phyloP scores from a whole-genome alignment of 2,797 vertebrate species.

The Acanthiza pusilla region DNA sequence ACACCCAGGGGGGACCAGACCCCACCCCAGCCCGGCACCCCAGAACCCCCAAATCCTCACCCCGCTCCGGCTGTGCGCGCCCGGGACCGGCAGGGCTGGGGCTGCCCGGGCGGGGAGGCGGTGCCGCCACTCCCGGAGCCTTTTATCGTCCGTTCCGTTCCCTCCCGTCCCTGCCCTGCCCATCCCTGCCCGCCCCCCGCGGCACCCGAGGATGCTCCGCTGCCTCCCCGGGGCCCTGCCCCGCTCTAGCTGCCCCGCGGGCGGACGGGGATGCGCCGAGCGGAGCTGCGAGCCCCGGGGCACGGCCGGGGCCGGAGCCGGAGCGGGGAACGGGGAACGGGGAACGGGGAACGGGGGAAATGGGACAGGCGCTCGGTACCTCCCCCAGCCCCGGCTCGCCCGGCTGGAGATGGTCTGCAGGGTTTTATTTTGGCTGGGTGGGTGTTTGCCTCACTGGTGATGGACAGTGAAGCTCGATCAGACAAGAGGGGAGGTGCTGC shows the following conservation, averaged over 20 bases:
- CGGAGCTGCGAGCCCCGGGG: too few relatives aligned
- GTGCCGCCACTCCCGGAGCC: neutral
- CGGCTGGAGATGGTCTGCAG: rapidly evolving
- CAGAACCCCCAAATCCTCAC: neutral
- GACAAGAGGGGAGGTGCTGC: neutral
- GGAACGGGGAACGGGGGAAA: neutral
- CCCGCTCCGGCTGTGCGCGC: neutral
- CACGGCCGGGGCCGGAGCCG: too few relatives aligned
- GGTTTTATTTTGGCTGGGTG: rapidly evolving
- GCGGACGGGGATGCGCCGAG: neutral
- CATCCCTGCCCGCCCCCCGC: neutral
- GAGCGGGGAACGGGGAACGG: neutral
- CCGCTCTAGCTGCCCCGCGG: neutral
- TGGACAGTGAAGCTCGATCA: neutral
- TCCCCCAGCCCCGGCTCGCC: neutral
- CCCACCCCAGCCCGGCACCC: neutral
- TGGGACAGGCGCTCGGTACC: neutral
- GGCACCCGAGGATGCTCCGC: neutral
- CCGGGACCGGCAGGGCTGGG: neutral
- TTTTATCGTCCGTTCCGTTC: neutral
- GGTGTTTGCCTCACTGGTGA: neutral
- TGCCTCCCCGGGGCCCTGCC: neutral
- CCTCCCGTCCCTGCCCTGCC: neutral
- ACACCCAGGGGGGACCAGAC: neutral
- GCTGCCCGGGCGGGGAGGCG: neutral